Percentiles rank a stretch among this genome's conserved stretches.
Evolutionary conservation across 92 coral and sea anemone genomes (phyloP).

Genomic region (Palythoa grandis): DNA sequence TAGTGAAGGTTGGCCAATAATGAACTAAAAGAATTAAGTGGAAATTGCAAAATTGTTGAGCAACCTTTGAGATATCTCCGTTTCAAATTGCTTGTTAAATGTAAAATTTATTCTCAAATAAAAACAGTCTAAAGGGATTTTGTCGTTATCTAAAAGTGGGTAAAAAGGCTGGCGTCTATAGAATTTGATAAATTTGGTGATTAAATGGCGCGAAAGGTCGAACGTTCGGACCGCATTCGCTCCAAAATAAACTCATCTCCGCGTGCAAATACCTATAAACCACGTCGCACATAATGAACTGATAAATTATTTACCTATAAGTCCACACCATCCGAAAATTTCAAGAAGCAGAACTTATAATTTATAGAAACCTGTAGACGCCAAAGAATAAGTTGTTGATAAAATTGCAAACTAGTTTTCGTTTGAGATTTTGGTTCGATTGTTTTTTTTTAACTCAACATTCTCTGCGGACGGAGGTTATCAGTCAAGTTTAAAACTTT

Average conservation of each 20-base stretch:
- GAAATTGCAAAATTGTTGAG: background rate
- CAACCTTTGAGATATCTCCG: background rate
- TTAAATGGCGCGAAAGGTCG: slow-evolving; percentile 7
- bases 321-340: background rate
- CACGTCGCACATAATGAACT: no score
- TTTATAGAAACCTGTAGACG: background rate
- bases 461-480: background rate
- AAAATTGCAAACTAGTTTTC: background rate
- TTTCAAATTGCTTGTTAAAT: background rate
- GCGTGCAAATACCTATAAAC: background rate
- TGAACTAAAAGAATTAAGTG: background rate
- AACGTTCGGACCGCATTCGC: background rate
- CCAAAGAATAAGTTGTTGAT: background rate
- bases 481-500: slow-evolving; percentile 10
- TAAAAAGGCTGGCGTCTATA: slow-evolving; percentile 11
- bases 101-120: background rate
- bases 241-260: slow-evolving; percentile 9
- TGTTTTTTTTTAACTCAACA: background rate
- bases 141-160: slow-evolving; percentile 22
- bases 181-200: slow-evolving; percentile 39
- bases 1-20: no score
- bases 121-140: background rate
- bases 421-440: background rate
- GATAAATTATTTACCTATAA: background rate
- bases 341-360: background rate